phyloP scores from a whole-genome alignment of 2,888 invertebrate species.

The Nomada fucata region DNA sequence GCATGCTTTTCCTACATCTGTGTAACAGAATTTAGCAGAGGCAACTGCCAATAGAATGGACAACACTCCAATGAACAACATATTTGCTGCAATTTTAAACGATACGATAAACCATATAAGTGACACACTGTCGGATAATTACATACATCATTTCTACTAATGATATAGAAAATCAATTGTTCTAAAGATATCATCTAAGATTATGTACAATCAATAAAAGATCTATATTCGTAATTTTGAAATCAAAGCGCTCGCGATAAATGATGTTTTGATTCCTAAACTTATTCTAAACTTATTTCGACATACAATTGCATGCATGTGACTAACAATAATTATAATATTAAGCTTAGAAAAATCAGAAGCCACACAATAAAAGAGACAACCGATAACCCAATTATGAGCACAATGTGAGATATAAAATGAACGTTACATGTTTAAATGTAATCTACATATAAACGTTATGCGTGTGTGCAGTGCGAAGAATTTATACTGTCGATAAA shows the following conservation, averaged over 20 bases:
- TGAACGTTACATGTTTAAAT: neutral
- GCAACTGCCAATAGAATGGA: conserved; percentile 85
- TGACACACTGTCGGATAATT: neutral
- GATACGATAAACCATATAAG: conserved; percentile 5
- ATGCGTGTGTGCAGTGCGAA: neutral
- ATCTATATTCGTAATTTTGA: neutral
- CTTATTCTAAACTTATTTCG: neutral
- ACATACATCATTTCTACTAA: neutral
- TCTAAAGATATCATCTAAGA: neutral
- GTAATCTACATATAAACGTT: conserved; percentile 21
- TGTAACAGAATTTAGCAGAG: conserved; percentile 87
- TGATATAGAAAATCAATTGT: neutral
- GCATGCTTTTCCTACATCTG: conserved; percentile 86
- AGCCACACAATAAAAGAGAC: neutral
- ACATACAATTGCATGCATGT: neutral
- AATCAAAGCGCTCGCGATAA: neutral
- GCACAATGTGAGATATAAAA: conserved; percentile 11
- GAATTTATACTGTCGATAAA: conserved; percentile 30
- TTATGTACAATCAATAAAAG: neutral
- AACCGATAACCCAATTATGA: neutral
- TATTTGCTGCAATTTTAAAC: conserved; percentile 81
- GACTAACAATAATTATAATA: neutral
- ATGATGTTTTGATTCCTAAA: neutral
- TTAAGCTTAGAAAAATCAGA: neutral
- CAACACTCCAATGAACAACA: conserved; percentile 87